Conservation (phyloP, 2,888 invertebrate species). For the Amiota minor region DNA sequence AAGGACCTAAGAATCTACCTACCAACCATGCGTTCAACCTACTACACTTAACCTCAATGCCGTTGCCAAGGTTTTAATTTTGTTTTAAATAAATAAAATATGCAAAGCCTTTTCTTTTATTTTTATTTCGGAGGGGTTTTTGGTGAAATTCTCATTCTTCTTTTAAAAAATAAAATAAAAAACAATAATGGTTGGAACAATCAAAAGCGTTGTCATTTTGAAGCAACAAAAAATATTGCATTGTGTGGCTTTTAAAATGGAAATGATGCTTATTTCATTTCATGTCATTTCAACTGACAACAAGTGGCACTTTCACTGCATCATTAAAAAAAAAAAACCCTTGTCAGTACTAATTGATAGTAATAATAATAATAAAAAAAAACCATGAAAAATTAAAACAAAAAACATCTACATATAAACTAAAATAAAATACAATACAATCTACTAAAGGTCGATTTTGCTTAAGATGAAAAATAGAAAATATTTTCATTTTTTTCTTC, state of each 20-base stretch:
- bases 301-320: conserved; percentile 6
- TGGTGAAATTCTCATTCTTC: no score
- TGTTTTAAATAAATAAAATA: conserved; percentile 8
- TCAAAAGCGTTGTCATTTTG: neutral
- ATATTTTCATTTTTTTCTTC: neutral
- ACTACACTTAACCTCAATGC: no score
- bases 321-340: neutral
- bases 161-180: neutral
- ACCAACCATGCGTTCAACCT: no score
- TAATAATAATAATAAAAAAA: neutral
- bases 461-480: neutral
- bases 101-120: neutral
- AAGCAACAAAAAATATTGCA: neutral
- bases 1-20: no score
- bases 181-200: neutral
- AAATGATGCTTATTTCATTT: neutral
- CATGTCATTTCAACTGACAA: conserved; percentile 18
- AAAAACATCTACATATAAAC: neutral
- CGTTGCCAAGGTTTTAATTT: conserved; percentile 3
- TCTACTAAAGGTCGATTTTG: neutral
- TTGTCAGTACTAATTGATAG: neutral
- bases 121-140: no score
- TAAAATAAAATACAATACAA: neutral
- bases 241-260: neutral
- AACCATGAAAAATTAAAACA: neutral